These are phyloP conservation scores for Calliphora vicina DNA, from an alignment of 1,140 invertebrate species.

Conservation along the genomic window DNA sequence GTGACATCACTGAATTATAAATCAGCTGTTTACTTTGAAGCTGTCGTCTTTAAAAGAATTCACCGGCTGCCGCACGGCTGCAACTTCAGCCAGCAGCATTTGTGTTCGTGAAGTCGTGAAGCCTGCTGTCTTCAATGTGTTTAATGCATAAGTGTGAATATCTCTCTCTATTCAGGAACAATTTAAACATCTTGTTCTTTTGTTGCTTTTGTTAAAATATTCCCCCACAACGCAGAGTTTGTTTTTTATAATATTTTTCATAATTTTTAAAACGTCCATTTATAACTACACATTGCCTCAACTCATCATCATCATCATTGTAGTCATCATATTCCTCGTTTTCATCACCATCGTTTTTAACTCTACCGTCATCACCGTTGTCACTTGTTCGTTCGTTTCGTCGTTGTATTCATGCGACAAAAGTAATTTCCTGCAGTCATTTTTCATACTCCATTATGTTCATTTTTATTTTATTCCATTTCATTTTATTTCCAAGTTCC, in stretches of 20 bases:
- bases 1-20: no score
- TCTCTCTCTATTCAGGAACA: neutral
- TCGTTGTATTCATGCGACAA: conserved; percentile 36
- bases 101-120: no score
- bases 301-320: neutral
- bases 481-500: conserved; percentile 24
- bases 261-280: conserved; percentile 24
- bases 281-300: neutral
- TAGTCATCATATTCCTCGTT: neutral
- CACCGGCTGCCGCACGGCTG: no score
- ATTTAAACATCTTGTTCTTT: neutral
- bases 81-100: no score
- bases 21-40: no score
- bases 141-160: neutral
- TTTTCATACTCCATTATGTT: conserved; percentile 42
- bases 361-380: neutral
- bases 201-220: neutral
- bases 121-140: no score
- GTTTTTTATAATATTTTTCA: neutral
- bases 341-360: neutral
- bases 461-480: conserved; percentile 19
- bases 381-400: conserved; percentile 11
- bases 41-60: no score
- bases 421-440: conserved; percentile 44
- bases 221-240: neutral